Conservation (phyloP, 1,140 invertebrate genomes). For the Cardiocondyla obscurior region DNA sequence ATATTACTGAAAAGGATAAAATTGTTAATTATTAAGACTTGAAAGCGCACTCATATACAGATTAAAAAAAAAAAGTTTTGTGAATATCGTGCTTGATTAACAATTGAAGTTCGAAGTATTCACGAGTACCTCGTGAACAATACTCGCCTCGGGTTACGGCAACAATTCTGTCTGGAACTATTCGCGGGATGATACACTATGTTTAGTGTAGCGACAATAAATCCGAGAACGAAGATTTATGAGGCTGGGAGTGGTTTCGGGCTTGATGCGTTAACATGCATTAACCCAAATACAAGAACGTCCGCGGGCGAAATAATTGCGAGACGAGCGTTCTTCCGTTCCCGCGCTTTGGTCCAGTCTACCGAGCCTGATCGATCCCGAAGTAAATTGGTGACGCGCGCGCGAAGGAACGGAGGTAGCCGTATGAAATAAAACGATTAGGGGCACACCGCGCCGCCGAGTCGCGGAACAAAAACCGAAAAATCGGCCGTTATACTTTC, state of each 20-base stretch:
- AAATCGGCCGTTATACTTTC: neutral
- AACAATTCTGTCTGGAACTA: constrained; percentile 11
- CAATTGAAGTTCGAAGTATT: neutral
- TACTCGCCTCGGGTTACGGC: neutral
- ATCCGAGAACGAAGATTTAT: constrained; percentile 47
- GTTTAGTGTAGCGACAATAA: constrained; percentile 42
- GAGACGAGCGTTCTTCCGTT: constrained; percentile 20
- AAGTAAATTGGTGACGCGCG: constrained; percentile 32
- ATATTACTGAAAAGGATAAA: neutral
- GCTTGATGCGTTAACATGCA: constrained; percentile 68
- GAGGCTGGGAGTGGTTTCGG: constrained; percentile 56
- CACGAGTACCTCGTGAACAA: neutral
- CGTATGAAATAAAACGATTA: constrained; percentile 66
- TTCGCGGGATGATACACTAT: constrained; percentile 25
- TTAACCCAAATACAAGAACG: constrained; percentile 66
- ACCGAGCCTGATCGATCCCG: constrained; percentile 55
- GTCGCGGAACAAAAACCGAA: constrained; percentile 37
- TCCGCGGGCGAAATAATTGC: constrained; percentile 50
- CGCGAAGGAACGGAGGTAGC: constrained; percentile 14
- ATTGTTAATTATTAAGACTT: neutral
- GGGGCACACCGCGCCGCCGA: constrained; percentile 35
- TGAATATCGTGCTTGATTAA: neutral
- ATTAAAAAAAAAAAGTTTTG: neutral
- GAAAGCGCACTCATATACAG: neutral
- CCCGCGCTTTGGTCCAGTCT: constrained; percentile 36